Percentiles rank a stretch among this genome's conserved stretches.
Conservation (phyloP, 2,113 vertebrate genomes). For the Oceanodroma tethys region DNA sequence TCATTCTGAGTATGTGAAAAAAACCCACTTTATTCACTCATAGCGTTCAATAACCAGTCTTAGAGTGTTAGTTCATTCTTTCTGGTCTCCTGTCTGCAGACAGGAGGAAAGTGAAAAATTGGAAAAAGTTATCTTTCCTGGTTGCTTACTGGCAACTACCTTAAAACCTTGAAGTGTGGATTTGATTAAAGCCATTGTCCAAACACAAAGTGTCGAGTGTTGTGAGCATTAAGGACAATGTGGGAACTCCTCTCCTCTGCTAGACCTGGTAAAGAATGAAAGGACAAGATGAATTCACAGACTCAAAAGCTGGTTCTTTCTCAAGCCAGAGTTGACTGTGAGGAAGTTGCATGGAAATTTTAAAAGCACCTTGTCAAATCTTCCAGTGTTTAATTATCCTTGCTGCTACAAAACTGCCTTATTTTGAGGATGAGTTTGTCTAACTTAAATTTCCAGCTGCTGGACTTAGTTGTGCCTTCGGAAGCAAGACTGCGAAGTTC, state of each 20-base stretch:
- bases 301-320: neutral
- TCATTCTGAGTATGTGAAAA: neutral
- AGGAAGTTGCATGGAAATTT: neutral
- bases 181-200: neutral
- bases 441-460: neutral
- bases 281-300: neutral
- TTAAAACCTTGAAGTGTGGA: neutral
- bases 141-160: neutral
- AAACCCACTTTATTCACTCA: neutral
- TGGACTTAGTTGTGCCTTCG: neutral
- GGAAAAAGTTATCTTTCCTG: neutral
- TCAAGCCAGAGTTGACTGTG: accelerated
- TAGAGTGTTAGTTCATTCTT: neutral
- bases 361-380: neutral
- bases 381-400: neutral
- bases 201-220: neutral
- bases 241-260: neutral
- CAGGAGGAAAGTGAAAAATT: neutral
- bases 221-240: neutral
- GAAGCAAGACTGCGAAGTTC: neutral
- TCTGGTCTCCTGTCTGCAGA: neutral
- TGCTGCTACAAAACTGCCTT: neutral
- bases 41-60: neutral
- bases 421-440: neutral
- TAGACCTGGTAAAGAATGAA: neutral